Percentiles rank a stretch among this genome's conserved stretches.
phyloP scores from a whole-genome alignment of 2,113 vertebrate species.

The Scytalopus superciliaris region DNA sequence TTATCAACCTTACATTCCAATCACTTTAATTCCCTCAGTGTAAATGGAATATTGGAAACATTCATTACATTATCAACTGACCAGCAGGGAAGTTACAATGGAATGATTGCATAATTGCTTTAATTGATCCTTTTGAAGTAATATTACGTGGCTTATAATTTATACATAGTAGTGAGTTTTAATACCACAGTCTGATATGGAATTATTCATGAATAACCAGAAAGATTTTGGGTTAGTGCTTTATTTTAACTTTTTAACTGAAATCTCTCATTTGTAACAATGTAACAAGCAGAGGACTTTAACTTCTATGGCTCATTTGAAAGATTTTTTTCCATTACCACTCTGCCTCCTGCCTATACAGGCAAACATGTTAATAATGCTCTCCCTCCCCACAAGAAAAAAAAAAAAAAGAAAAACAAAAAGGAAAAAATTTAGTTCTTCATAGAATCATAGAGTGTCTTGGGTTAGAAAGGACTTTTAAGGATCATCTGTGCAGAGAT shows the following conservation, averaged over 20 bases:
- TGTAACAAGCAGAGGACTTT: not conserved
- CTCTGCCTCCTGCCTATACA: not conserved
- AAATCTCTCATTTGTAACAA: not conserved
- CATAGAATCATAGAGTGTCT: not conserved
- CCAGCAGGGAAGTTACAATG: not conserved
- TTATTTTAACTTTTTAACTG: not conserved
- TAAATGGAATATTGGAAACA: conserved; percentile 6
- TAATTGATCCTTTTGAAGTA: not conserved
- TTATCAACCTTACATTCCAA: not conserved
- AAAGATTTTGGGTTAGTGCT: not conserved
- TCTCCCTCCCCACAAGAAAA: not conserved
- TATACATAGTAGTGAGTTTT: not conserved
- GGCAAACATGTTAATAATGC: not conserved
- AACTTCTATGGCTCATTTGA: not conserved
- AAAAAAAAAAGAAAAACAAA: too few species aligned
- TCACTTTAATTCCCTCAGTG: not conserved
- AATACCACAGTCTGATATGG: not conserved
- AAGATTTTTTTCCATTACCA: not conserved
- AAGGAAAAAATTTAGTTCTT: not conserved
- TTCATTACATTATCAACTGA: not conserved
- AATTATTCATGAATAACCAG: not conserved
- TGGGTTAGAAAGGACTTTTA: not conserved
- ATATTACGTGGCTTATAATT: not conserved
- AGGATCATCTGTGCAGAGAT: not conserved
- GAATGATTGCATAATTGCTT: not conserved